Conservation (phyloP, 2,888 invertebrate species). For the Omphaloscelis lunosa region DNA sequence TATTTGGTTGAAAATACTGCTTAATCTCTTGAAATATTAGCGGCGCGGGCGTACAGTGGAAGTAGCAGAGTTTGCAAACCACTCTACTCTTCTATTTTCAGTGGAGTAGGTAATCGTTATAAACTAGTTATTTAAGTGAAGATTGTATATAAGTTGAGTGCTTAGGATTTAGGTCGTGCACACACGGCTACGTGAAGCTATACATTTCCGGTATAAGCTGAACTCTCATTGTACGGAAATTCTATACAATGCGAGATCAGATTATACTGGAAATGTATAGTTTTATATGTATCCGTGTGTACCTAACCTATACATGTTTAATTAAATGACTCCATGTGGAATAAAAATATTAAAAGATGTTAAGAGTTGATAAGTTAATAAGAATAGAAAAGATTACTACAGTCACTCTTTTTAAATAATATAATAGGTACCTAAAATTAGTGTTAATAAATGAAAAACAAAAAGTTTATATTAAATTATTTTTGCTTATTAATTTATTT, state of each 20-base stretch:
- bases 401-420: neutral
- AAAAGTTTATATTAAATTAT: neutral
- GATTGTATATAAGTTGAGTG: neutral
- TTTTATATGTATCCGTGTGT: no score
- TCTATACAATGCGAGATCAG: no score
- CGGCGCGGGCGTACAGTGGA: neutral
- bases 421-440: neutral
- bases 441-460: constrained; percentile 2
- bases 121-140: constrained; percentile 27
- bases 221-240: no score
- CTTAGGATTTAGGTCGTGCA: neutral
- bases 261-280: no score
- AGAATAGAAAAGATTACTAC: neutral
- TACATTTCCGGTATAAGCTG: no score
- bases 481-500: constrained; percentile 7
- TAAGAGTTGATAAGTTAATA: neutral
- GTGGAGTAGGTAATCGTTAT: constrained; percentile 6
- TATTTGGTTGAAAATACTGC: constrained; percentile 40
- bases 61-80: constrained; percentile 24
- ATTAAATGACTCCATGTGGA: neutral
- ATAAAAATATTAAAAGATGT: neutral
- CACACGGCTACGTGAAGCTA: no score
- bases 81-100: constrained; percentile 11
- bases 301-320: neutral
- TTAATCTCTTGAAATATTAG: constrained; percentile 36